Percentiles rank a stretch among this genome's conserved stretches.
These are phyloP conservation scores for Platichthys flesus DNA, from an alignment of 2,113 vertebrate genomes.

Conservation along the genomic window DNA sequence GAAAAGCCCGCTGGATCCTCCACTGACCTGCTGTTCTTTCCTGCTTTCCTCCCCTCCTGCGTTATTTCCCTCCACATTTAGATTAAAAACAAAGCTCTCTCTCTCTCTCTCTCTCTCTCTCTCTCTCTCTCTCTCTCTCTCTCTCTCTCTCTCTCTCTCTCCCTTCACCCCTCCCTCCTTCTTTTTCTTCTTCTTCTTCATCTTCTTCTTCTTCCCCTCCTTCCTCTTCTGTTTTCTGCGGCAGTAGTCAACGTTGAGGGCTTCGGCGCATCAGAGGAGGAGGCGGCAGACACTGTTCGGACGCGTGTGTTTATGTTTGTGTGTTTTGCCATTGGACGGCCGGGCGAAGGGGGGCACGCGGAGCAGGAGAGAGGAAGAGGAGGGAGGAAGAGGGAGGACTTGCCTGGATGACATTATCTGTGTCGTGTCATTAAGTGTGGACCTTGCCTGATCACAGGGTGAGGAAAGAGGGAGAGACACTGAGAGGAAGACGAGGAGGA, in stretches of 20 bases:
- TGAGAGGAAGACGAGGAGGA: constrained; percentile 22
- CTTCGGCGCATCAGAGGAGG: constrained; percentile 68
- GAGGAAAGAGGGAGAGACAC: constrained; percentile 36
- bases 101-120: constrained; percentile 46
- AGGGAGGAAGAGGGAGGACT: constrained; percentile 57
- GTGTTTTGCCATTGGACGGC: constrained; percentile 62
- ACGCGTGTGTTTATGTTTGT: constrained; percentile 78
- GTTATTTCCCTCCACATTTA: constrained; percentile 78
- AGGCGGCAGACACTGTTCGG: constrained; percentile 64
- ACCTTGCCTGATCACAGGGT: constrained; percentile 74
- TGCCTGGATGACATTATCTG: constrained; percentile 70
- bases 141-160: constrained; percentile 63
- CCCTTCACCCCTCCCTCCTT: constrained; percentile 21
- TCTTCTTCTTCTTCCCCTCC: constrained; percentile 39
- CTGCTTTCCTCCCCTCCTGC: constrained; percentile 77
- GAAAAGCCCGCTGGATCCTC: constrained; percentile 88
- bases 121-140: constrained; percentile 41
- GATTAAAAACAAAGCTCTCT: constrained; percentile 85
- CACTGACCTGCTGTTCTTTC: constrained; percentile 88
- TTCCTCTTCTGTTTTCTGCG: constrained; percentile 62
- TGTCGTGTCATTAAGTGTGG: constrained; percentile 74
- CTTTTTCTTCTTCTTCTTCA: constrained; percentile 40
- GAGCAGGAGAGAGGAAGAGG: constrained; percentile 32
- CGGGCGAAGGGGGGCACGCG: constrained; percentile 62
- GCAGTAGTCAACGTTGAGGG: constrained; percentile 66